Percentiles rank a stretch among this genome's conserved stretches.
phyloP scores from a whole-genome alignment of 1,140 invertebrate genomes.

The Oscheius sp. region DNA sequence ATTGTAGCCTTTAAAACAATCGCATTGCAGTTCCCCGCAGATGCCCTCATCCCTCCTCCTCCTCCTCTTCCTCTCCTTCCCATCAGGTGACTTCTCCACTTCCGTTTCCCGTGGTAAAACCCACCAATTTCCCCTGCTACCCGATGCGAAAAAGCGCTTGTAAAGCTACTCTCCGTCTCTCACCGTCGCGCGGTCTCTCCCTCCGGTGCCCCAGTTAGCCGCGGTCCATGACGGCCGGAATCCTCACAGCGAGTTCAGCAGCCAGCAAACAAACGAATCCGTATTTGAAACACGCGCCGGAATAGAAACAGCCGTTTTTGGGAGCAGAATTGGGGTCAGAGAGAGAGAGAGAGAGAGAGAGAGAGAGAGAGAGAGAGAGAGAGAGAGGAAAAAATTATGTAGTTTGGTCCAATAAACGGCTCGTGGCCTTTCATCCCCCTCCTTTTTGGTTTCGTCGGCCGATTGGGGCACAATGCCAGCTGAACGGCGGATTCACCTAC shows the following conservation, averaged over 20 bases:
- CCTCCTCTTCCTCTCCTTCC: not conserved
- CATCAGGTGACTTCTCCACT: not conserved
- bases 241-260: not conserved
- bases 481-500: not conserved
- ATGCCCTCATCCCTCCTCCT: not conserved
- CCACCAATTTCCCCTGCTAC: not conserved
- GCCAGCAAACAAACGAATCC: slow-evolving; percentile 2
- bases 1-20: no score
- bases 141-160: slow-evolving; percentile 4
- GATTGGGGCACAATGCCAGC: not conserved
- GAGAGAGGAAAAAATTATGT: not conserved
- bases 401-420: not conserved
- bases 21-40: not conserved
- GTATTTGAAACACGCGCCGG: not conserved
- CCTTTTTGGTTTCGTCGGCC: not conserved
- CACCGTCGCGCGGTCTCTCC: not conserved
- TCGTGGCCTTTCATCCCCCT: not conserved
- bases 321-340: not conserved
- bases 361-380: not conserved
- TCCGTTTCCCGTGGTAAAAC: not conserved
- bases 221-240: not conserved
- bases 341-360: not conserved
- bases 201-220: not conserved
- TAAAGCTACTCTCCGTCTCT: not conserved
- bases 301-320: not conserved